Base-by-base conservation (phyloP, 1,140 invertebrate species). In the Hyles euphorbiae region DNA sequence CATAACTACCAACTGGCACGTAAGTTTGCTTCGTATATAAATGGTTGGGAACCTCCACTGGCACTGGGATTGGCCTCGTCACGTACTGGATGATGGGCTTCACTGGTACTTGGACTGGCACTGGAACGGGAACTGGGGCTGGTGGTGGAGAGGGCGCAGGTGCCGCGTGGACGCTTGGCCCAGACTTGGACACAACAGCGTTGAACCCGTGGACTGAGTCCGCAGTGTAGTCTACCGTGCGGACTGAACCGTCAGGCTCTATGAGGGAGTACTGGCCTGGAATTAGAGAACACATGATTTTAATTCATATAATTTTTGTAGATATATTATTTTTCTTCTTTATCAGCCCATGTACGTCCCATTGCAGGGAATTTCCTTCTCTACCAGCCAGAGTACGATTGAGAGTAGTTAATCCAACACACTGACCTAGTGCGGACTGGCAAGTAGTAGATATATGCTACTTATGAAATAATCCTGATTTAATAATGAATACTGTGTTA, bases 161-260 rank as follows among this genome's bases (percentile, higher is more conserved):
- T 34, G 74, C 59, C 3, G 76, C 75, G 53, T 91, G 90, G 40
- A 91, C 75, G 53, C 87, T 89, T 48, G 92, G 89, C 3, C 83
- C 91, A 7, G 88, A 90, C 70, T 91, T 91, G 1, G 89, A 89
- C 0, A 92, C 91, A 2, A 91, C 88, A 3, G 91, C 91, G 63
- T 92, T 91, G 70, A 91, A 92, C 5, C 91, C 91, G 58, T 91
- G 88, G 33, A 90, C 76, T 0, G 89, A 61, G 60, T 92, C 91
- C 0, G 91, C 91, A 2, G 91, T 92, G 67, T 93, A 93, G 61
- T 93, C 91, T 9, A 93, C 92, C 11, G 91, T 93, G 52, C 93
- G 89, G 8, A 92, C 89, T 10, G 92, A 91, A 47, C 94, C 94
- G 66, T 95, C 94, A 11, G 94, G 90, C 71, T 95, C 93, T 33